Percentiles rank a stretch among this genome's conserved stretches.
phyloP scores from a whole-genome alignment of 2,797 vertebrate genomes.

The Myotis planiceps region DNA sequence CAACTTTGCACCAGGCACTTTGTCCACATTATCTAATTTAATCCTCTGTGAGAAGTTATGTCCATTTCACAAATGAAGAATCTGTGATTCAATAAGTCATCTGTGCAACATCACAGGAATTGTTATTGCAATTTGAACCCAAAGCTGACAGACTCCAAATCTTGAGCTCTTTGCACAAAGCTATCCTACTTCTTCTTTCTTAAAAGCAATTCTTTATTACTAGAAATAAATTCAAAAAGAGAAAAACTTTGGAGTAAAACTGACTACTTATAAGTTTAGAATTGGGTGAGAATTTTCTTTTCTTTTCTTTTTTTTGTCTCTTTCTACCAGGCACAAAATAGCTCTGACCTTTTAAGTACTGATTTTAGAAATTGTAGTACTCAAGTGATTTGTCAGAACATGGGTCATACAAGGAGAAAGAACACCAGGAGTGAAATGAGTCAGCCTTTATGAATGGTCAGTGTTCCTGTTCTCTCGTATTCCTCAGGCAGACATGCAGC shows the following conservation, averaged over 20 bases:
- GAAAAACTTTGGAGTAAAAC: not conserved
- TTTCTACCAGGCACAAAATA: not conserved
- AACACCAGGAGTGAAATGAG: not conserved
- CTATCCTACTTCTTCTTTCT: not conserved
- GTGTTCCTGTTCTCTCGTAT: not conserved
- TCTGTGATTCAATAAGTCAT: not conserved
- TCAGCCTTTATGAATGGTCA: not conserved
- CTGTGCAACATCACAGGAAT: accelerated
- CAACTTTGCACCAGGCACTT: not conserved
- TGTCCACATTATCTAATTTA: not conserved
- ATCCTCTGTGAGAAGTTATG: not conserved
- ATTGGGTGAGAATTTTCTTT: not conserved
- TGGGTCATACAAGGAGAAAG: not conserved
- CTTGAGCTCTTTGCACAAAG: not conserved
- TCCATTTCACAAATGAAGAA: not conserved
- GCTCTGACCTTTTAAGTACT: not conserved
- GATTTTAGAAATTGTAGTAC: not conserved
- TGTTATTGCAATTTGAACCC: not conserved
- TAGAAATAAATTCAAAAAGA: not conserved
- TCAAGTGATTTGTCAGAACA: not conserved
- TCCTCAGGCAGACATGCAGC: not conserved
- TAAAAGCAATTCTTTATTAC: not conserved
- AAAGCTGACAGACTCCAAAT: not conserved
- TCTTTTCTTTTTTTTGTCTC: not conserved
- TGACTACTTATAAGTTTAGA: not conserved